Evolutionary conservation across 2,113 vertebrate species (phyloP), one percentile per base, ranked within the genome.

Genomic region (Lophura nycthemera): DNA sequence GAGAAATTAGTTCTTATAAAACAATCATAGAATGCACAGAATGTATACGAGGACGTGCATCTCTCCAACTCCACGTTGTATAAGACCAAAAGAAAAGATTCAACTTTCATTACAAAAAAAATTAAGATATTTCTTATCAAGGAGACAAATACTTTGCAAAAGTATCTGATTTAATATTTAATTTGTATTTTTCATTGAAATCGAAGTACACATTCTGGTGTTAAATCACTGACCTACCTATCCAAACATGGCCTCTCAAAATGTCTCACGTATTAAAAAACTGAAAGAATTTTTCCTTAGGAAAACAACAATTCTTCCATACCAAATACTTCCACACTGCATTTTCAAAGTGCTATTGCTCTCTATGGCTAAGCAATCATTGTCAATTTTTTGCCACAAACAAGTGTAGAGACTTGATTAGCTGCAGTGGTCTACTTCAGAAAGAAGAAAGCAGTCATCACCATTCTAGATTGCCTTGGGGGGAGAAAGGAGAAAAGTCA

Each of bases 1-100:
- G n/a, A 83, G 10, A 88, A 91, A 45, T 13, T 14, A 72, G 54
- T 14, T 1, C 0, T 32, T 60, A 70, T 11, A 78, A 65, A 81
- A 17, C 47, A 50, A 50, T 24, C 3, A 66, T n/a, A 78, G 14
- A 82, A 48, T 0, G 0, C 15, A 32, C 0, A 0, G 27, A 27
- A 34, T 34, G 11, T 48, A 56, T 4, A 32, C 45, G 70, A 77
- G 20, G 19, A 48, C 13, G 40, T 0, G 0, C 4, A 13, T 17
- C 11, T 57, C 45, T 42, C 60, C 60, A 75, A 34, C 17, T 66
- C 8, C 20, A 40, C 6, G 42, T 77, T 81, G 66, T 81, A 22
- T 16, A 59, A 65, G 12, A 75, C 12, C 34, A 57, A n/a, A 75
- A 84, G 32, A 11, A 93, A 60, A 86, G 21, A 15, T 73, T 10